Percentiles rank a stretch among this genome's conserved stretches.
These are phyloP conservation scores for Hylia prasina DNA, from an alignment of 2,113 vertebrate genomes.

Conservation along the genomic window DNA sequence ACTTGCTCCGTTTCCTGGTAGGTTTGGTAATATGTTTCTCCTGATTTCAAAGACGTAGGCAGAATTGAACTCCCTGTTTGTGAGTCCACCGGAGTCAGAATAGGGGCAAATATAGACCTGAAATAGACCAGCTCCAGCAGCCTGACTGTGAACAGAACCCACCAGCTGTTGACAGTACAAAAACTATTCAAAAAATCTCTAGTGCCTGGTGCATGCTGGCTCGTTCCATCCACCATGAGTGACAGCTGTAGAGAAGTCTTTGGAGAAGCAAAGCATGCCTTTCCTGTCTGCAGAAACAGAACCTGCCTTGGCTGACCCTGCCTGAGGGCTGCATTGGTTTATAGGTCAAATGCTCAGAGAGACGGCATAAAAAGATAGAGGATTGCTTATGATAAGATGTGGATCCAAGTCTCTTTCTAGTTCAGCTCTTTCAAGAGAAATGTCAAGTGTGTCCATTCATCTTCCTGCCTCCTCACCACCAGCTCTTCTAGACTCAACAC, in stretches of 20 bases:
- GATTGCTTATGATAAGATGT: slow-evolving; percentile 1
- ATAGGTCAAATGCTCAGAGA: neutral
- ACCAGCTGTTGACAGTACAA: slow-evolving; percentile 19
- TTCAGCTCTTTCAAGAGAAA: neutral
- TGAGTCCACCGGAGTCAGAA: neutral
- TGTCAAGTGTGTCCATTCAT: fast-evolving
- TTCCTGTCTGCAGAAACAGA: slow-evolving; percentile 46
- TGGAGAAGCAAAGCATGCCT: neutral
- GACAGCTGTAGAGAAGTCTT: slow-evolving; percentile 51
- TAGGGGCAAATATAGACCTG: neutral
- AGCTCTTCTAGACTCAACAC: neutral
- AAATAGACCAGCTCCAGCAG: slow-evolving; percentile 28
- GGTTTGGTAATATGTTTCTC: neutral
- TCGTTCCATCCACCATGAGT: neutral
- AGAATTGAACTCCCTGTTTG: neutral
- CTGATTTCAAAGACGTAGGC: neutral
- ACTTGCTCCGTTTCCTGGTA: neutral
- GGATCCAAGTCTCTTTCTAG: slow-evolving; percentile 11
- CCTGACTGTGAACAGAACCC: slow-evolving; percentile 10
- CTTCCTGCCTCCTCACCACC: neutral
- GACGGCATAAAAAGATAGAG: neutral
- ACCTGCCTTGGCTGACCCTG: neutral
- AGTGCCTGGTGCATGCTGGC: neutral
- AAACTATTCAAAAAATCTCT: slow-evolving; percentile 40
- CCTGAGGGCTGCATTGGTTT: slow-evolving; percentile 1